Percentiles rank a stretch among this genome's conserved stretches.
phyloP scores from a whole-genome alignment of 2,888 invertebrate genomes.

The Drosophila rubida region DNA sequence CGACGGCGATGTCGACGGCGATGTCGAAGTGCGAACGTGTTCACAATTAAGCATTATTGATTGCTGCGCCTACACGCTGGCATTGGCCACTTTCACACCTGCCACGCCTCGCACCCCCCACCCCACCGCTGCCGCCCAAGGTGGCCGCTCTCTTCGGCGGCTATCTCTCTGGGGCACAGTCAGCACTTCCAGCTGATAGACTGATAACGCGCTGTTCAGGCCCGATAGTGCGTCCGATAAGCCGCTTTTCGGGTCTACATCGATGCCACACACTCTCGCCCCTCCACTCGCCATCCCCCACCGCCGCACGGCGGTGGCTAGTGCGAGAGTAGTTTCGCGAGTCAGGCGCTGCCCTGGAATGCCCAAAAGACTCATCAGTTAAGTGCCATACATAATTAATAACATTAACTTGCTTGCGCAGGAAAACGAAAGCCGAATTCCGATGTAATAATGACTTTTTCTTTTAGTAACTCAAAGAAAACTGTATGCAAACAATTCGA shows the following conservation, averaged over 20 bases:
- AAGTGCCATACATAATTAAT: too few species aligned
- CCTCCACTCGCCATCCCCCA: too few species aligned
- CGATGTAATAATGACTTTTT: too few species aligned
- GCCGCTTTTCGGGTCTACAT: neutral
- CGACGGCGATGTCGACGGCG: neutral
- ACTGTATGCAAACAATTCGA: too few species aligned
- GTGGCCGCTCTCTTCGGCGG: neutral
- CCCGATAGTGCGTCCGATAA: constrained; percentile 3
- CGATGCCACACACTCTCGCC: neutral
- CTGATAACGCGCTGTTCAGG: neutral
- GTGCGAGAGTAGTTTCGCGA: neutral
- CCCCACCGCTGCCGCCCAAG: neutral
- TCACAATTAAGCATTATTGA: constrained; percentile 53
- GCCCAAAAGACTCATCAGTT: too few species aligned
- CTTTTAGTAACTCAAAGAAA: too few species aligned
- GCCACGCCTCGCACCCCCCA: neutral
- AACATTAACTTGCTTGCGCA: too few species aligned
- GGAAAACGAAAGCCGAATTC: too few species aligned
- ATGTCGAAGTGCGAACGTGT: constrained; percentile 33
- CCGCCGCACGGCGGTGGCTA: too few species aligned
- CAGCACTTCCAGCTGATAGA: neutral
- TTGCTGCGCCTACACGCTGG: constrained; percentile 38
- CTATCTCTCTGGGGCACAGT: neutral
- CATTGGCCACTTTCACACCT: neutral
- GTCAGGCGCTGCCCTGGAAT: too few species aligned